Evolutionary conservation across 2,113 vertebrate species (phyloP), one percentile per base, ranked within the genome.

Genomic region (Dipodomys stephensi): DNA sequence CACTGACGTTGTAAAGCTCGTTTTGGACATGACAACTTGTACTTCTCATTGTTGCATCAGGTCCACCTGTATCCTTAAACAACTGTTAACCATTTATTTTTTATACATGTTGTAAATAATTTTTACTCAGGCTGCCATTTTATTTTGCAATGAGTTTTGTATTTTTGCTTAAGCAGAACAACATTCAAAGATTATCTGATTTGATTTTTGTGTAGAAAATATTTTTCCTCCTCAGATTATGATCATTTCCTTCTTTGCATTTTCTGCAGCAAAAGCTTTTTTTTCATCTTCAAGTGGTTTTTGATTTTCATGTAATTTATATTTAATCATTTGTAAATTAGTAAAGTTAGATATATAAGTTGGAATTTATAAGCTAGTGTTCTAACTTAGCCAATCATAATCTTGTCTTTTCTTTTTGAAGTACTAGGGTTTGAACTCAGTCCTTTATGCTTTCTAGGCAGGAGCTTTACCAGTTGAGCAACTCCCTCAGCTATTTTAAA

Each of bases 251-350:
- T 23, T 9, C 6, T 57, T 18, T 57, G 13, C 22, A 46, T 84
- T 92, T 87, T 84, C 39, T 94, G 65, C 27, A 57, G 30, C 28
- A 83, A 49, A 12, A 68, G 20, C 39, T 92, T 92, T 87, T 87
- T 35, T 87, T 72, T 84, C 30, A 77, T 49, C 27, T 85, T 65
- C 82, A 94, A 9, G 23, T 57, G 53, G 53, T 79, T 88, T 85
- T 35, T 44, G 73, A 20, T 74, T 64, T 87, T 90, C 22, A 83
- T 83, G 13, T 12, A 79, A 44, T 80, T 89, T 53, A 46, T 86
- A 35, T 74, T 88, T 44, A 46, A 6, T 90, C 57, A 39, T 19
- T 60, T 32, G 22, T 76, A 57, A 57, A 57, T 57, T 13, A 57
- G 53, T 57, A 57, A 57, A 57, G 53, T 57, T 57, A 57, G 53